A percentile compares a stretch with the other conserved stretches of the same genome.
Conservation (phyloP, 2,113 vertebrate genomes). For the Deroptyus accipitrinus region DNA sequence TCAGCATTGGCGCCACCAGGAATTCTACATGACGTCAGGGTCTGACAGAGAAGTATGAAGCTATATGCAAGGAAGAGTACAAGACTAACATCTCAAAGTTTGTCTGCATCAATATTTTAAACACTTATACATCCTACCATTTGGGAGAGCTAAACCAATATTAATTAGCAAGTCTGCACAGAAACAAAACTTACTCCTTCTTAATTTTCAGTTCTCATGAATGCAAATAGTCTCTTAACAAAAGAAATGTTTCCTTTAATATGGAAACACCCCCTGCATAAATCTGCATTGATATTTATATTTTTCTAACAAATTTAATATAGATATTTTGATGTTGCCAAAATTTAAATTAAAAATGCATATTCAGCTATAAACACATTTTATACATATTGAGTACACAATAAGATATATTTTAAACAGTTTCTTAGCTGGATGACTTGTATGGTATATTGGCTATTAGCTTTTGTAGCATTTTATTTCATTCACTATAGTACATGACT, state of each 20-base stretch:
- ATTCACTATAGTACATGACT: not conserved
- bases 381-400: not conserved
- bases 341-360: conserved; percentile 25
- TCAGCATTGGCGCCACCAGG: not conserved
- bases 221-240: conserved; percentile 29
- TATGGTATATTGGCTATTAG: not conserved
- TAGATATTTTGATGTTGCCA: not conserved
- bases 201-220: conserved; percentile 40
- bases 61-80: not conserved
- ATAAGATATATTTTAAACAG: not conserved
- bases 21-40: not conserved
- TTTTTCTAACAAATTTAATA: not conserved
- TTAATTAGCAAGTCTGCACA: not conserved
- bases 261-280: not conserved
- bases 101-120: not conserved
- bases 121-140: not conserved
- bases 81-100: not conserved
- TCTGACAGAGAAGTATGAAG: not conserved
- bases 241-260: conserved; percentile 39
- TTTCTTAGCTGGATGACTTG: not conserved
- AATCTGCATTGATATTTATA: not conserved
- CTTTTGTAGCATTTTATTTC: not conserved
- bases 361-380: not conserved
- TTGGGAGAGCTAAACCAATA: conserved; percentile 1
- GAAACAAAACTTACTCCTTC: conserved; percentile 25